Percentiles rank a stretch among this genome's conserved stretches.
Evolutionary conservation across 1,140 invertebrate genomes (phyloP).

Genomic region (Drosophila baimaii): DNA sequence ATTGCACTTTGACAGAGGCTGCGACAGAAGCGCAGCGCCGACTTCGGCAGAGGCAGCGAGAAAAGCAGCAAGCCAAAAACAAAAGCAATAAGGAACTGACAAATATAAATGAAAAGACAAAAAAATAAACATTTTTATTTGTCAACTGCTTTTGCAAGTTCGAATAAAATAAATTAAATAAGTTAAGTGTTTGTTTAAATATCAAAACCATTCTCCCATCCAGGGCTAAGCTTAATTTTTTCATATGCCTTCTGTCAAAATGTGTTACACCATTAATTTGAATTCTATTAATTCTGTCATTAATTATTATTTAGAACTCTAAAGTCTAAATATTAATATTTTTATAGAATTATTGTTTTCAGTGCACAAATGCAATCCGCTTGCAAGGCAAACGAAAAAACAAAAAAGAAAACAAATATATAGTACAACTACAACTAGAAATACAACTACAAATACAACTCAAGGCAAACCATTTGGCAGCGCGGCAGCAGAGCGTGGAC

Average conservation of each 20-base stretch:
- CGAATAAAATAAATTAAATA: no score
- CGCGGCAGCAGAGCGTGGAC: conserved; percentile 26
- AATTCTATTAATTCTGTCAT: background rate
- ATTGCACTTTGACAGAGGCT: conserved; percentile 63
- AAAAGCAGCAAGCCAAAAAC: conserved; percentile 21
- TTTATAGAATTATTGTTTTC: background rate
- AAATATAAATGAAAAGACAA: conserved; percentile 46
- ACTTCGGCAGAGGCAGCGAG: conserved; percentile 12
- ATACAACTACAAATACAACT: conserved; percentile 39
- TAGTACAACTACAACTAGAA: conserved; percentile 51
- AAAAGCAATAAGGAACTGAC: conserved; percentile 44
- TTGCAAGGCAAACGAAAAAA: conserved; percentile 57
- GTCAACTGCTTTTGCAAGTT: no score
- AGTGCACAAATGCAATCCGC: conserved; percentile 63
- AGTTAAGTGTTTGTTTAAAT: no score
- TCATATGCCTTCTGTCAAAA: no score
- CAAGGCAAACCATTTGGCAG: conserved; percentile 64
- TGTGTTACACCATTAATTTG: no score
- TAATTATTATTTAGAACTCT: background rate
- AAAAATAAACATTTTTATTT: background rate
- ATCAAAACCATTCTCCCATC: no score
- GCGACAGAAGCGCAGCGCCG: conserved; percentile 26
- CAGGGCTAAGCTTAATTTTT: no score
- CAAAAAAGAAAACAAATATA: conserved; percentile 59
- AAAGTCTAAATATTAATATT: background rate